A percentile compares a stretch with the other conserved stretches of the same genome.
phyloP scores from a whole-genome alignment of 2,888 invertebrate species.

The Thelaira solivaga region DNA sequence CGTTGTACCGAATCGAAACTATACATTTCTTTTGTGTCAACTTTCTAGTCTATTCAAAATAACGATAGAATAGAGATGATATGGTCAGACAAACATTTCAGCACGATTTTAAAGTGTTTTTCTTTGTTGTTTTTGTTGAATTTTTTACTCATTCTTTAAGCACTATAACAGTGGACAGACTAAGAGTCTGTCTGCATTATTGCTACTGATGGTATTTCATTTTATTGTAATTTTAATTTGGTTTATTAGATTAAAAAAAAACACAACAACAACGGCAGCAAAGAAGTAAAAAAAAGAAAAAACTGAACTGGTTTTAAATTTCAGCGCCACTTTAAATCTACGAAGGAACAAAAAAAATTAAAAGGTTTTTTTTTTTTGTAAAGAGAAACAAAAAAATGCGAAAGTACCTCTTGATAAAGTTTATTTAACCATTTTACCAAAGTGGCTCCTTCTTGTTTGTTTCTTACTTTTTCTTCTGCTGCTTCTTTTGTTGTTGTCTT shows the following conservation, averaged over 20 bases:
- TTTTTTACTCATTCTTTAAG: neutral
- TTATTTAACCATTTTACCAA: conserved; percentile 47
- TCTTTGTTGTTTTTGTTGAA: neutral
- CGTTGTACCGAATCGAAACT: no score
- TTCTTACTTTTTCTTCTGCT: neutral
- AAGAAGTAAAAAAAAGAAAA: no score
- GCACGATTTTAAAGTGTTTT: conserved; percentile 44
- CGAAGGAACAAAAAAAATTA: neutral
- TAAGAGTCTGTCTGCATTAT: conserved; percentile 15
- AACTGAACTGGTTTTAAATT: conserved; percentile 54
- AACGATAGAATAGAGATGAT: conserved; percentile 17
- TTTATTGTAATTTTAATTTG: conserved; percentile 38
- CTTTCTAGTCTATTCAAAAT: neutral
- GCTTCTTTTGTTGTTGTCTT: neutral
- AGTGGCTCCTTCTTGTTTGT: conserved; percentile 40
- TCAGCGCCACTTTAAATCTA: conserved; percentile 55
- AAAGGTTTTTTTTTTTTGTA: no score
- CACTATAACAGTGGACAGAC: conserved; percentile 24
- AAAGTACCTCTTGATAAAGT: conserved; percentile 41
- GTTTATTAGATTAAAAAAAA: conserved; percentile 38
- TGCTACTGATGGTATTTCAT: conserved; percentile 29
- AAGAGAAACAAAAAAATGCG: neutral
- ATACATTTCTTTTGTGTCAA: no score
- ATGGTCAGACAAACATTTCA: conserved; percentile 49
- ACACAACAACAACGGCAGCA: conserved; percentile 11